Percentiles rank a stretch among this genome's conserved stretches.
Conservation (phyloP, 1,140 invertebrate genomes). For the Dendrolimus kikuchii region DNA sequence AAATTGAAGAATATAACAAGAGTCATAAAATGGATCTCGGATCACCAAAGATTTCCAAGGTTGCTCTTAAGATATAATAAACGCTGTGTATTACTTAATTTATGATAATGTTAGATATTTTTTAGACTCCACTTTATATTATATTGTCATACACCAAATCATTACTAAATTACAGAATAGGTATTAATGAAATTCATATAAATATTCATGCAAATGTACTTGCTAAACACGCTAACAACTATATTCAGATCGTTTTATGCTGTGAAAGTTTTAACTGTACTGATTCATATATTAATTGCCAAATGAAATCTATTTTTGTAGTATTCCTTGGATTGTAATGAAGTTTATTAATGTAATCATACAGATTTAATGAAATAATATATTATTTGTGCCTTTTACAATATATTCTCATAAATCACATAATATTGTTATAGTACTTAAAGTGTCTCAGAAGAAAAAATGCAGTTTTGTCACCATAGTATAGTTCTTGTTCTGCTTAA, state of each 20-base stretch:
- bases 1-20: conserved; percentile 30
- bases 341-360: conserved; percentile 19
- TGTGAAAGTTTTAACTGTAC: conserved; percentile 15
- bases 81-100: conserved; percentile 17
- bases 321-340: conserved; percentile 40
- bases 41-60: conserved; percentile 62
- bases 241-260: no score
- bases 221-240: no score
- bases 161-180: neutral
- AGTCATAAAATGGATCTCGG: conserved; percentile 37
- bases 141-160: conserved; percentile 47
- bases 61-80: conserved; percentile 54
- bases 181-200: no score
- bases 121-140: conserved; percentile 53
- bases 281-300: conserved; percentile 49
- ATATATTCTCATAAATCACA: conserved; percentile 20
- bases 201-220: no score
- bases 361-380: conserved; percentile 29
- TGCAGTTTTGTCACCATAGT: no score
- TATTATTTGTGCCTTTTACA: conserved; percentile 64
- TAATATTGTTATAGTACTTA: conserved; percentile 26
- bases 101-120: conserved; percentile 37
- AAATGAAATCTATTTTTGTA: conserved; percentile 67
- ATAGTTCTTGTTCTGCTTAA: conserved; percentile 17
- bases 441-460: conserved; percentile 17